These are phyloP conservation scores for Hyperopisus bebe DNA, from an alignment of 2,113 vertebrate genomes.

Conservation along the genomic window DNA sequence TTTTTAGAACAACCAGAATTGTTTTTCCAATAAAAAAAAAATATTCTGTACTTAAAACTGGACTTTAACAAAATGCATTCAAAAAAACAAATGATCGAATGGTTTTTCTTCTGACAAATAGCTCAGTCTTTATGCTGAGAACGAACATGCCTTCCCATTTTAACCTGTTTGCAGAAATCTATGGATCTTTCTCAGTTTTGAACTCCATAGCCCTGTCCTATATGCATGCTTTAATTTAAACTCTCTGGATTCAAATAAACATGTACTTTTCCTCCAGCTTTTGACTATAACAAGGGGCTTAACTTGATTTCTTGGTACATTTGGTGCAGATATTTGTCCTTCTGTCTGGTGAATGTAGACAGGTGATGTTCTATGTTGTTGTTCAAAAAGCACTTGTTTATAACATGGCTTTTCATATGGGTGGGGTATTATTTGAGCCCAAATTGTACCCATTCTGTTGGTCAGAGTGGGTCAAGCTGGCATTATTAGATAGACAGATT, in stretches of 20 bases:
- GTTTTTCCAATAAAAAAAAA: neutral
- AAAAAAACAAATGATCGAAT: neutral
- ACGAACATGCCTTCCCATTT: neutral
- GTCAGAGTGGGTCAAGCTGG: neutral
- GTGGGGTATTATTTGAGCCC: neutral
- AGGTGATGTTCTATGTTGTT: neutral
- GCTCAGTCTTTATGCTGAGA: neutral
- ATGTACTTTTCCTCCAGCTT: neutral
- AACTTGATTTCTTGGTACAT: neutral
- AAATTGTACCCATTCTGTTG: neutral
- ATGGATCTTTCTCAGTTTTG: neutral
- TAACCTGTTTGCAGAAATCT: neutral
- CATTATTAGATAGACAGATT: neutral
- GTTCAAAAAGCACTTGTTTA: neutral
- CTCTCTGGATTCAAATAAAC: neutral
- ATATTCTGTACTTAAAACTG: neutral
- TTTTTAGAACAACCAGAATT: neutral
- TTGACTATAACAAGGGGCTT: neutral
- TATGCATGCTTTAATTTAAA: neutral
- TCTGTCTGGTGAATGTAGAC: neutral
- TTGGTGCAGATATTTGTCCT: neutral
- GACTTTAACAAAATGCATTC: neutral
- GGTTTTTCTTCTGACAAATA: neutral
- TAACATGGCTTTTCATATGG: neutral
- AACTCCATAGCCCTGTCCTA: neutral